Conservation (phyloP, 2,888 invertebrate genomes). For the Phengaris alcon region DNA sequence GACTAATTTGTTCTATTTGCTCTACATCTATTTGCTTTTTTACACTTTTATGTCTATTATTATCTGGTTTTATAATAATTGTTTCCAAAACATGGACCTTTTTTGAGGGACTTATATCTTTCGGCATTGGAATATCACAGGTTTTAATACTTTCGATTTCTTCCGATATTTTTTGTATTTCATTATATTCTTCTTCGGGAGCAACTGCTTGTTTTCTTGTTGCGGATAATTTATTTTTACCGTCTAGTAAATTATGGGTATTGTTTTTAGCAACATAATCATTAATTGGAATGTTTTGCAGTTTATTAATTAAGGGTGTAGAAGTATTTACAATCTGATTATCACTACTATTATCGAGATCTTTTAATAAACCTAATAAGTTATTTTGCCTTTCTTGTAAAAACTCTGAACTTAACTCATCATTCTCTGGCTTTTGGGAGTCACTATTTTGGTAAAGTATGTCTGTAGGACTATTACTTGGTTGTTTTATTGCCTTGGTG, state of each 20-base stretch:
- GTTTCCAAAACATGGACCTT: constrained; percentile 63
- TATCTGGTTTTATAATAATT: constrained; percentile 52
- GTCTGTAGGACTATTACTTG: constrained; percentile 50
- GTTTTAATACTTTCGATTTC: constrained; percentile 46
- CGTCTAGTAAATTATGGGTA: neutral
- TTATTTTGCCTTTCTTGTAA: constrained; percentile 55
- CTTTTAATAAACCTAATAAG: constrained; percentile 55
- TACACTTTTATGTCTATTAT: constrained; percentile 29
- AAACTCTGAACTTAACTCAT: constrained; percentile 46
- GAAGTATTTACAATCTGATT: constrained; percentile 42
- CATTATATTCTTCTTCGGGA: constrained; percentile 36
- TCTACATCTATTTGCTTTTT: constrained; percentile 26
- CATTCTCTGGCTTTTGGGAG: constrained; percentile 35
- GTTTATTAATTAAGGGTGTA: constrained; percentile 38
- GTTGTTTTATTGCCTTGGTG: constrained; percentile 39
- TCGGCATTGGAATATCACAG: constrained; percentile 40
- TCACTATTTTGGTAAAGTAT: constrained; percentile 49
- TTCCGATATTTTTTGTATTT: constrained; percentile 45
- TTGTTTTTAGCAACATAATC: neutral
- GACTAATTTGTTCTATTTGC: constrained; percentile 28
- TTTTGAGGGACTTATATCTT: constrained; percentile 53
- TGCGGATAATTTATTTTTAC: constrained; percentile 31
- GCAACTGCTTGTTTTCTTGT: constrained; percentile 40
- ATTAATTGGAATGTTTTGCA: neutral
- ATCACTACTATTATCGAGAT: constrained; percentile 49